phyloP scores from a whole-genome alignment of 2,113 vertebrate genomes.

The Hyla sarda region DNA sequence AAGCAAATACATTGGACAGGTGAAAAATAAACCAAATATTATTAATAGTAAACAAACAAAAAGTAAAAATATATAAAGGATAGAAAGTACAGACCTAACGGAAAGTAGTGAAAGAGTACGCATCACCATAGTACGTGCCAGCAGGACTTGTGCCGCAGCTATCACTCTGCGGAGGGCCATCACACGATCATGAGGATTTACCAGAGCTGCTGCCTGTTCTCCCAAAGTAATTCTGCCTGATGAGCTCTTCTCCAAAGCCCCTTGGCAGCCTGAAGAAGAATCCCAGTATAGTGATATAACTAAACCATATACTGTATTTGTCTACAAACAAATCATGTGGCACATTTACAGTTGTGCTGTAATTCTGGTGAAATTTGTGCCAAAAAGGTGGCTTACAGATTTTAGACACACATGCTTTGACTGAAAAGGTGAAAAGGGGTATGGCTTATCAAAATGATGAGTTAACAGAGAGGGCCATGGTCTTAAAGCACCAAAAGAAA shows the following conservation, averaged over 20 bases:
- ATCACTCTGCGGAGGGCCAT: conserved; percentile 94
- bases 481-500: no score
- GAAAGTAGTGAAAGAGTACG: conserved; percentile 93
- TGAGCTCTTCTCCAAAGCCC: conserved; percentile 92
- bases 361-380: no score
- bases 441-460: no score
- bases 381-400: no score
- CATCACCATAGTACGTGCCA: conserved; percentile 98
- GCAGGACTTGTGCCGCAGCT: conserved; percentile 91
- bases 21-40: background rate
- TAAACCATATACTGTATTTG: background rate
- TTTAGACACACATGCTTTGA: no score
- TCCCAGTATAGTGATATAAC: background rate
- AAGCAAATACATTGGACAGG: background rate
- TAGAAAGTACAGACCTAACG: conserved; percentile 76
- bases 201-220: conserved; percentile 90
- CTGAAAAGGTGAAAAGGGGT: no score
- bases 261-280: conserved; percentile 84
- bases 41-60: no score
- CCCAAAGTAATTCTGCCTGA: conserved; percentile 91
- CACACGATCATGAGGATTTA: conserved; percentile 90
- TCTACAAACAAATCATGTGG: background rate
- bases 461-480: no score
- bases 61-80: background rate
- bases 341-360: no score